Base-by-base conservation (phyloP, 2,113 vertebrate species). In the Sinocyclocheilus rhinocerous region DNA sequence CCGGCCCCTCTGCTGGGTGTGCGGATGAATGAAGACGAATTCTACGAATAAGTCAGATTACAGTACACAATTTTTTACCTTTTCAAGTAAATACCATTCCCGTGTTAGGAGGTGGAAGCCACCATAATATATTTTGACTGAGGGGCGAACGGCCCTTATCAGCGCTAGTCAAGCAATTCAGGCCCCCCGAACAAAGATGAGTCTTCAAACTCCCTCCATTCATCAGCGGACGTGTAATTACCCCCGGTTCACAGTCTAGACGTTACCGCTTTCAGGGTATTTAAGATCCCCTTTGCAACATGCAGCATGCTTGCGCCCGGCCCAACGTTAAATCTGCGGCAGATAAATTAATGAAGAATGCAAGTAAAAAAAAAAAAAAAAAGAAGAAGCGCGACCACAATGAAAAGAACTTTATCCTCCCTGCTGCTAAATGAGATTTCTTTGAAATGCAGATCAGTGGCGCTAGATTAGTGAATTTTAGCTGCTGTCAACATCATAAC, bases 401-500 rank as follows among this genome's bases (percentile, higher is more conserved):
- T 98, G 97, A 98, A 93, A 95, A 96, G 97, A 97, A 98, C 97
- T 97, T 99, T 97, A 99, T 98, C 97, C 97, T 96, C 95, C 96
- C 97, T 94, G 96, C 97, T 96, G 97, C 96, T 99, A 99, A 99
- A 99, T 99, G 97, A 99, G 98, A 98, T 99, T 99, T 99, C 97
- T 99, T 99, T 99, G 98, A 99, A 99, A 99, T 99, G 98, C 98
- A 99, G 98, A 99, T 99, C 97, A 99, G 97, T 96, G 97, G 97
- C 95, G 96, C 96, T 96, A 98, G 98, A 99, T 99, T 99, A 99
- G 97, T 97, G 97, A 98, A 97, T 99, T 99, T 99, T 99, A 99
- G 97, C 97, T 97, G 97, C 98, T 98, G 98, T 99, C 98, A 99
- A 99, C 98, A 99, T 98, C 98, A 99, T 99, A 99, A 99, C 98